Percentiles rank a stretch among this genome's conserved stretches.
Conservation (phyloP, 2,888 invertebrate genomes). For the Acanthosepion pharaonis region DNA sequence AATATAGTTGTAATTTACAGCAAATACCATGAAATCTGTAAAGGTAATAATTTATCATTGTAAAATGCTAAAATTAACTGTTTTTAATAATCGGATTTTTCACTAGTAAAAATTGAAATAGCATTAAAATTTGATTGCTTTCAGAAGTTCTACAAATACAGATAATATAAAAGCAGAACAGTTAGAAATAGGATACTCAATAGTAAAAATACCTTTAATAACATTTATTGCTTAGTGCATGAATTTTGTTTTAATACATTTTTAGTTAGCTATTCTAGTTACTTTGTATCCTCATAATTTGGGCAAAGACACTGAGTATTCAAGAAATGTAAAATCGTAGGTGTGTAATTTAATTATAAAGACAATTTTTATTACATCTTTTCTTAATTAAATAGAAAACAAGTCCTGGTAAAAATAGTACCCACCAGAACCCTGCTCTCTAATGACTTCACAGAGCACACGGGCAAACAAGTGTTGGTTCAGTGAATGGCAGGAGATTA, state of each 20-base stretch:
- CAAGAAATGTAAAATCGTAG: neutral
- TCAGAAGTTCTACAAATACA: no score
- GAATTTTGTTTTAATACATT: neutral
- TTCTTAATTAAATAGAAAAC: neutral
- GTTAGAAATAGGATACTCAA: no score
- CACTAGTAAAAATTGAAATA: no score
- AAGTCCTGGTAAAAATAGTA: conserved; percentile 66
- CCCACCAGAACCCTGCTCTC: conserved; percentile 76
- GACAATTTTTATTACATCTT: neutral
- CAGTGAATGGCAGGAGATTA: conserved; percentile 87
- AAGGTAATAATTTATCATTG: no score
- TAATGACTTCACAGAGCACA: conserved; percentile 85
- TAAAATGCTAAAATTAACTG: no score
- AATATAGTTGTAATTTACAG: no score
- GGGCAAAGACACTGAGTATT: neutral
- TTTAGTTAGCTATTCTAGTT: neutral
- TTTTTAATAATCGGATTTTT: no score
- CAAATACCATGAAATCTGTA: no score
- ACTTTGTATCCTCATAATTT: neutral
- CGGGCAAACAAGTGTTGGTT: conserved; percentile 89
- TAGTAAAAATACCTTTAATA: no score
- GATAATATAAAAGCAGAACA: no score
- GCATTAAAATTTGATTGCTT: no score
- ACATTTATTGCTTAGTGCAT: no score
- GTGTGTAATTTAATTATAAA: neutral